These are phyloP conservation scores for Sterrhoptilus dennistouni DNA, from an alignment of 2,113 vertebrate species.

Conservation along the genomic window DNA sequence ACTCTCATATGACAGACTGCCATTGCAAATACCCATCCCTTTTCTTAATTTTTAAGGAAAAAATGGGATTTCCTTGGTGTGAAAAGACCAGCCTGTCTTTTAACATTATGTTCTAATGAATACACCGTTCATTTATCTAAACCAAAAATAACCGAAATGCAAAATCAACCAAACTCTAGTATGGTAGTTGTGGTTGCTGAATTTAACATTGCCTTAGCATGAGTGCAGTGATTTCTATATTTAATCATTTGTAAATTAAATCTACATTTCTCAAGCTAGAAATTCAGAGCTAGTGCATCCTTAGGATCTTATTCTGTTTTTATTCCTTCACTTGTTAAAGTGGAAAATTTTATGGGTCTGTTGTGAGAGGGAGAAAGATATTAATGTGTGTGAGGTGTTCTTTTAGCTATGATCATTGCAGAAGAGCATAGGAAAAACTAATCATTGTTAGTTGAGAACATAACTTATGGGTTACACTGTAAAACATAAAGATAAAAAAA, in stretches of 20 bases:
- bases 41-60: neutral
- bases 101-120: neutral
- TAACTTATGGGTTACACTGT: neutral
- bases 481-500: neutral
- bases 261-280: neutral
- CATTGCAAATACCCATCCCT: neutral
- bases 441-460: neutral
- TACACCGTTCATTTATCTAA: neutral
- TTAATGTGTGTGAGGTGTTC: neutral
- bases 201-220: neutral
- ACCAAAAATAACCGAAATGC: neutral
- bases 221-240: neutral
- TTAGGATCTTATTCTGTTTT: neutral
- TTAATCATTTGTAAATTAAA: neutral
- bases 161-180: neutral
- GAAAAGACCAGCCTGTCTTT: neutral
- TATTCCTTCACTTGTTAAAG: neutral
- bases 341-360: neutral
- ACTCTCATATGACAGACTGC: neutral
- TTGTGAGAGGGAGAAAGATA: neutral
- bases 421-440: neutral
- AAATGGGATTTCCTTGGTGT: neutral
- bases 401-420: neutral
- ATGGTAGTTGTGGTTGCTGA: neutral
- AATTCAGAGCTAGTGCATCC: neutral